phyloP scores from a whole-genome alignment of 2,888 invertebrate species.

The Troglohyphantes excavatus region DNA sequence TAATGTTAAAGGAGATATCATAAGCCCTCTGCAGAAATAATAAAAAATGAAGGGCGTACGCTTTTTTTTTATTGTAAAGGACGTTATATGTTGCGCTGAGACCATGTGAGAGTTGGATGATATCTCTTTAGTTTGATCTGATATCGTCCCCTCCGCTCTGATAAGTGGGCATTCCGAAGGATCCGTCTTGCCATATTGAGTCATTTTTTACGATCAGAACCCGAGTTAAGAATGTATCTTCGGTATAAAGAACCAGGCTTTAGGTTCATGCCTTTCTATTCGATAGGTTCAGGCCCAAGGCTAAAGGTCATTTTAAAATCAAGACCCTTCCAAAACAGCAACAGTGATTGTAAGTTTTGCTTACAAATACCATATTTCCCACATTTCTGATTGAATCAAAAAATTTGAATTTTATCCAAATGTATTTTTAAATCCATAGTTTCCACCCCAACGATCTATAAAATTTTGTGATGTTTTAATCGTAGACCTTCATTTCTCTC shows the following conservation, averaged over 20 bases:
- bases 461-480: no score
- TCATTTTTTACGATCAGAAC: conserved; percentile 28
- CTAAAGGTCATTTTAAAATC: no score
- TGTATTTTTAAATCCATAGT: no score
- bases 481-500: no score
- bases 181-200: conserved; percentile 9
- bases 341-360: no score
- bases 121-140: conserved; percentile 66
- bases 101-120: conserved; percentile 48
- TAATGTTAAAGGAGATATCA: conserved; percentile 58
- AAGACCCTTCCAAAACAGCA: no score
- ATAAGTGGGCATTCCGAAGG: conserved; percentile 46
- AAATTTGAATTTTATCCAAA: no score
- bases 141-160: conserved; percentile 52
- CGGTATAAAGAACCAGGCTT: not conserved
- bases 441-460: no score
- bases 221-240: conserved; percentile 5
- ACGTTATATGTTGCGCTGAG: conserved; percentile 38
- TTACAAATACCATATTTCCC: no score
- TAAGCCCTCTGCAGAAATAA: conserved; percentile 23
- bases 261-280: no score
- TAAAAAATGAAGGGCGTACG: not conserved
- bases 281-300: no score
- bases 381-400: no score
- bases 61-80: conserved; percentile 1